Percentiles rank a stretch among this genome's conserved stretches.
These are phyloP conservation scores for Ptilonorhynchus violaceus DNA, from an alignment of 2,113 vertebrate species.

Conservation along the genomic window DNA sequence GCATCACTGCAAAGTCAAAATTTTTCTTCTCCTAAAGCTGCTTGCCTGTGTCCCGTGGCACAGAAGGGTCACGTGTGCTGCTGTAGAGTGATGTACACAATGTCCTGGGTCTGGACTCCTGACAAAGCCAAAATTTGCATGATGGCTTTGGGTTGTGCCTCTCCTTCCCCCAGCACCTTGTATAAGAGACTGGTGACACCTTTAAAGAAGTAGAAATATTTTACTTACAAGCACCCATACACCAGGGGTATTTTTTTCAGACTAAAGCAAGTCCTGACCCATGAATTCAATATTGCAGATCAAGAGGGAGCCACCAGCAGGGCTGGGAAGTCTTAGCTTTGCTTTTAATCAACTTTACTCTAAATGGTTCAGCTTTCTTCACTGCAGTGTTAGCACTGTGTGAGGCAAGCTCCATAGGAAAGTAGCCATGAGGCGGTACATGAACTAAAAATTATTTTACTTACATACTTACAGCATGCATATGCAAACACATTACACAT, in stretches of 20 bases:
- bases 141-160: background rate
- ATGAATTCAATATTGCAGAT: background rate
- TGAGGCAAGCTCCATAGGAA: background rate
- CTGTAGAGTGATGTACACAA: background rate
- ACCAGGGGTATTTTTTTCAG: background rate
- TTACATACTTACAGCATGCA: background rate
- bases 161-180: background rate
- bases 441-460: background rate
- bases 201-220: background rate
- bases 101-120: background rate
- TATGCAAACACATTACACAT: background rate
- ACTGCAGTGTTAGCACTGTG: background rate
- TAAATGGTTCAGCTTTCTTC: background rate
- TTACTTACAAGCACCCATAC: background rate
- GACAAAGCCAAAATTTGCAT: background rate
- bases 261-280: background rate
- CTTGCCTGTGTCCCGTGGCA: background rate
- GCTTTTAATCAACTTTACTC: background rate
- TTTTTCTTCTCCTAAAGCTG: background rate
- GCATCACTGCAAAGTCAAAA: background rate
- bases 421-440: background rate
- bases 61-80: fast-evolving
- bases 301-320: background rate
- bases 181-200: background rate
- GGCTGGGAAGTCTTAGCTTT: background rate